Percentiles rank a stretch among this genome's conserved stretches.
Conservation (phyloP, 1,140 invertebrate species). For the Rhopalosiphum maidis region DNA sequence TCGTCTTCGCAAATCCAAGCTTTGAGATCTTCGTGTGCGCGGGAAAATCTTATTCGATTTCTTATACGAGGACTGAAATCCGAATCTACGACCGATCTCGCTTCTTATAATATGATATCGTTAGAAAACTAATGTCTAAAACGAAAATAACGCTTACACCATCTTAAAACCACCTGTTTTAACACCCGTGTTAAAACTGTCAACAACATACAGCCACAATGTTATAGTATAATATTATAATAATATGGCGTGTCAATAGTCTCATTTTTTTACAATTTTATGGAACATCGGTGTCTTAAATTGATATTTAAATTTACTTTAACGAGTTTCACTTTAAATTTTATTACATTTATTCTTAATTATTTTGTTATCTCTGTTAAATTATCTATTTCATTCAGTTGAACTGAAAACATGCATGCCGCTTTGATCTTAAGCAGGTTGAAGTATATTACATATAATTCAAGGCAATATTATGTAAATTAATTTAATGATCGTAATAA, state of each 20-base stretch:
- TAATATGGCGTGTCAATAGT: background rate
- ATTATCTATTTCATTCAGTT: background rate
- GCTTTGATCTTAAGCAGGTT: background rate
- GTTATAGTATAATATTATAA: background rate
- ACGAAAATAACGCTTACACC: background rate
- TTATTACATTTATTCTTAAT: background rate
- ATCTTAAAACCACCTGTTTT: no score
- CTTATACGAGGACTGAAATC: no score
- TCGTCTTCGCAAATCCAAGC: no score
- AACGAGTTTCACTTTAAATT: no score
- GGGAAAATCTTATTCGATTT: background rate
- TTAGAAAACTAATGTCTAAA: background rate
- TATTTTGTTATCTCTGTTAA: background rate
- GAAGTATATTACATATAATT: background rate
- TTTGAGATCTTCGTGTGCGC: no score
- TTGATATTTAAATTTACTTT: background rate
- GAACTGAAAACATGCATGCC: background rate
- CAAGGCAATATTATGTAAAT: background rate
- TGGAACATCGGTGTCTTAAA: background rate
- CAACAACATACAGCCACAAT: background rate
- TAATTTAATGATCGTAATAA: background rate
- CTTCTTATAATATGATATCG: background rate
- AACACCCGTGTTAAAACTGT: no score
- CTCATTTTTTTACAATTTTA: background rate
- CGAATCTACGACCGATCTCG: no score